Evolutionary conservation across 2,113 vertebrate species (phyloP).

Genomic region (Alces alces): DNA sequence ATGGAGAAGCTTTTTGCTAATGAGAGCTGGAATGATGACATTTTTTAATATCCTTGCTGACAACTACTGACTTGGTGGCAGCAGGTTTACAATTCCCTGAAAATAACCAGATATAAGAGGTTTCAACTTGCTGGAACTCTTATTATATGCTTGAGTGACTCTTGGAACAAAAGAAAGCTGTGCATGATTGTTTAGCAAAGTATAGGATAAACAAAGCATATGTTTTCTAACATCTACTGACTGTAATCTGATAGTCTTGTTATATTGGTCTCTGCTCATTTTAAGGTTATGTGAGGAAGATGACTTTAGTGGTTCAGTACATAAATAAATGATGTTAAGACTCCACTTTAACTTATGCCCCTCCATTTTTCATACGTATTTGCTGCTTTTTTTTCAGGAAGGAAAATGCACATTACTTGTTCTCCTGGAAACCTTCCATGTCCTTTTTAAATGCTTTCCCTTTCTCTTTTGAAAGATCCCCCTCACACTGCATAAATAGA

Average conservation of each 20-base stretch:
- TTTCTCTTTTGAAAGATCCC: conserved; percentile 72
- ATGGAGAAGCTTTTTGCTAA: conserved; percentile 30
- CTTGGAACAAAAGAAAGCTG: conserved; percentile 62
- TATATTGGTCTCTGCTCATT: conserved; percentile 58
- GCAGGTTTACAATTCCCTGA: conserved; percentile 52
- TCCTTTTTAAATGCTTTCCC: conserved; percentile 56
- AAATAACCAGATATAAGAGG: conserved; percentile 68
- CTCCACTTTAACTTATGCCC: conserved; percentile 52
- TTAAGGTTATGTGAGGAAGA: conserved; percentile 54
- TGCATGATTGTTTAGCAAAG: conserved; percentile 60
- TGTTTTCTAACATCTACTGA: conserved; percentile 59
- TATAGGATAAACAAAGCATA: conserved; percentile 63
- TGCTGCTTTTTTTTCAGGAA: conserved; percentile 55
- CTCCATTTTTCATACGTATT: conserved; percentile 64
- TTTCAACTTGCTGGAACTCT: conserved; percentile 64
- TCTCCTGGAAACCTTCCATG: conserved; percentile 62
- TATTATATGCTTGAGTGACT: conserved; percentile 66
- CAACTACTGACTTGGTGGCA: conserved; percentile 50
- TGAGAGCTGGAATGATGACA: neutral
- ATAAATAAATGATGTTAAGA: conserved; percentile 72
- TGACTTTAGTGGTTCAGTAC: conserved; percentile 47
- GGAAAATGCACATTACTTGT: conserved; percentile 51
- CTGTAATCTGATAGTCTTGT: conserved; percentile 46
- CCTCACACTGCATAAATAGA: conserved; percentile 66
- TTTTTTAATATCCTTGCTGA: conserved; percentile 25